Evolutionary conservation across 2,888 invertebrate genomes (phyloP).

Genomic region (Brenthis daphne): DNA sequence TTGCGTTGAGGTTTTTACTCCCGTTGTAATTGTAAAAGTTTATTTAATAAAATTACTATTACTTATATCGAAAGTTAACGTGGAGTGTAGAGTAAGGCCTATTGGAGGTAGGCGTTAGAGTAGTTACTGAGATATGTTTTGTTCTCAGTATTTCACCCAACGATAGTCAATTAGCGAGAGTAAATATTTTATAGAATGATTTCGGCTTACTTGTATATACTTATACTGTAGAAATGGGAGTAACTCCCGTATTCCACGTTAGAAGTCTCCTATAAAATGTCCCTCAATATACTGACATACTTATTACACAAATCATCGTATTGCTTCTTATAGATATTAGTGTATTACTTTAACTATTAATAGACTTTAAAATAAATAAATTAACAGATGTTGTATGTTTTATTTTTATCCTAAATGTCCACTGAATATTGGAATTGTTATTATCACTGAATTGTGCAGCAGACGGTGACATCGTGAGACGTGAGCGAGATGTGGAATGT

Average conservation of each 20-base stretch:
- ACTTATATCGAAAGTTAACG: constrained; percentile 59
- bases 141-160: constrained; percentile 78
- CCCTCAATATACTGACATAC: constrained; percentile 55
- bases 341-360: constrained; percentile 66
- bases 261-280: constrained; percentile 42
- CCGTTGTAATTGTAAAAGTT: constrained; percentile 79
- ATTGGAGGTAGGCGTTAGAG: constrained; percentile 61
- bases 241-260: constrained; percentile 47
- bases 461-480: too few relatives aligned
- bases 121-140: constrained; percentile 66
- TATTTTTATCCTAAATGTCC: constrained; percentile 24
- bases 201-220: constrained; percentile 66
- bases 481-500: too few relatives aligned
- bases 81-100: constrained; percentile 56
- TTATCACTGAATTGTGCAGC: too few relatives aligned
- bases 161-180: constrained; percentile 81
- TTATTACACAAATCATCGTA: constrained; percentile 64
- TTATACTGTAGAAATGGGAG: constrained; percentile 52
- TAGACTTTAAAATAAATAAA: constrained; percentile 58
- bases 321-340: constrained; percentile 69
- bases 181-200: constrained; percentile 73
- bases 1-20: constrained; percentile 72
- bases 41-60: constrained; percentile 58
- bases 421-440: background rate
- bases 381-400: constrained; percentile 41